Percentiles rank a stretch among this genome's conserved stretches.
Evolutionary conservation across 2,113 vertebrate species (phyloP).

Genomic region (Mesitornis unicolor): DNA sequence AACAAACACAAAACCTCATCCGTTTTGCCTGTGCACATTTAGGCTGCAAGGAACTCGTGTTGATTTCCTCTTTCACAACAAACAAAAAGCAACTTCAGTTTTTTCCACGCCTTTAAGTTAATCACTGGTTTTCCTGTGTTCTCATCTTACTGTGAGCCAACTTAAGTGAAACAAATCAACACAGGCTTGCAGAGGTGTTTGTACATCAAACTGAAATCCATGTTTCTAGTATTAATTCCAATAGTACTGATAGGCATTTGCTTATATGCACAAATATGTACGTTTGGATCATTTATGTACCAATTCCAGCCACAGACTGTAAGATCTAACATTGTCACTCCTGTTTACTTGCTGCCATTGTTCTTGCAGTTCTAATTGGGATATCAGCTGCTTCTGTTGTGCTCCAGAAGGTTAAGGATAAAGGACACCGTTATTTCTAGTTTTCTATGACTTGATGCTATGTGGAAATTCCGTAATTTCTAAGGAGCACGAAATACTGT

Average conservation of each 20-base stretch:
- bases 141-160: background rate
- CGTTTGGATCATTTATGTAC: background rate
- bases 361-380: fast-evolving
- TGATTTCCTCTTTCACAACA: background rate
- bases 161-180: fast-evolving
- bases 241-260: background rate
- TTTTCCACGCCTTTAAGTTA: background rate
- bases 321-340: background rate
- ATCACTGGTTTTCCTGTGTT: background rate
- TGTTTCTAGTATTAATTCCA: fast-evolving
- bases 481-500: fast-evolving
- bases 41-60: background rate
- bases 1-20: background rate
- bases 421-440: background rate
- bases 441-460: background rate
- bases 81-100: background rate
- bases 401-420: background rate
- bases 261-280: background rate
- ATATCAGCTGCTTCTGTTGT: background rate
- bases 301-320: fast-evolving
- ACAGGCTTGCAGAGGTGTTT: background rate
- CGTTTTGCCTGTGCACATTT: fast-evolving
- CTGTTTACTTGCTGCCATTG: background rate
- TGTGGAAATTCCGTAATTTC: background rate
- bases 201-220: fast-evolving